A percentile compares a stretch with the other conserved stretches of the same genome.
These are phyloP conservation scores for Candoia aspera DNA, from an alignment of 2,113 vertebrate genomes.

Conservation along the genomic window DNA sequence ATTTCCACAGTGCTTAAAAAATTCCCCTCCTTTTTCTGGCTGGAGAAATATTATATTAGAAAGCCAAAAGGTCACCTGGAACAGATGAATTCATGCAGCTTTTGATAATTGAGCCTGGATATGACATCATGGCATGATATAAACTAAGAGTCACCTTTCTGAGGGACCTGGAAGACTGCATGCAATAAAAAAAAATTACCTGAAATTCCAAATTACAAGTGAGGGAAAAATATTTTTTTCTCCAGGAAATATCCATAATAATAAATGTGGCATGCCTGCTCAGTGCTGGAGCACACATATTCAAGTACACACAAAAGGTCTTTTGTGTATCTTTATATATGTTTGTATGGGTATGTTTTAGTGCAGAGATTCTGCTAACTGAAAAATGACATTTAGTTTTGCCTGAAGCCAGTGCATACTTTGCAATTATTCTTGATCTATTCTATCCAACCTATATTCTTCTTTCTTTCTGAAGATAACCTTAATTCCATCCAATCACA, in stretches of 20 bases:
- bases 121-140: slow-evolving; percentile 14
- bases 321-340: neutral
- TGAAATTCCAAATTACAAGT: slow-evolving; percentile 39
- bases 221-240: neutral
- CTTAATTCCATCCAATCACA: neutral
- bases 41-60: slow-evolving; percentile 44
- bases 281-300: slow-evolving; percentile 30
- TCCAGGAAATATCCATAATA: neutral
- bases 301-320: slow-evolving; percentile 28
- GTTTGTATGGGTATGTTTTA: neutral
- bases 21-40: neutral
- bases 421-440: neutral
- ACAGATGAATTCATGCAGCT: slow-evolving; percentile 38
- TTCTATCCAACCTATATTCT: neutral
- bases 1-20: slow-evolving; percentile 14
- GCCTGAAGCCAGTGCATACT: slow-evolving; percentile 6
- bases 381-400: slow-evolving; percentile 18
- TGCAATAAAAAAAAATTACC: slow-evolving; percentile 25
- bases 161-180: neutral
- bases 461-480: neutral
- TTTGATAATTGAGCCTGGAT: slow-evolving; percentile 40
- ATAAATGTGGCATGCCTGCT: slow-evolving; percentile 4
- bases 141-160: neutral
- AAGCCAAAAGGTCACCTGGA: slow-evolving; percentile 7
- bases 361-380: neutral